phyloP scores from a whole-genome alignment of 2,888 invertebrate species.

The Drosophila cognata region DNA sequence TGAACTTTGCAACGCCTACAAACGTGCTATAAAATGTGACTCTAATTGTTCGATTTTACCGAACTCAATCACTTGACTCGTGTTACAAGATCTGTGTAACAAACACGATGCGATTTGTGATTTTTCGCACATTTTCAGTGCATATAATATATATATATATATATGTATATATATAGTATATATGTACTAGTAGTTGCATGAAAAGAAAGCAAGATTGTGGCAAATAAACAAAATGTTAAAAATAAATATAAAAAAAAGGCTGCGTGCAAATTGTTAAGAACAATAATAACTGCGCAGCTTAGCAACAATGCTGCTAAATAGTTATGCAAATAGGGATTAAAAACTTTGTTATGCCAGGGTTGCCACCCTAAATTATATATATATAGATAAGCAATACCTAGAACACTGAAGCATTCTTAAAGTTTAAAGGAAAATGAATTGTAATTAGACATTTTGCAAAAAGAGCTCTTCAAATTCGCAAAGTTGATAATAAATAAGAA shows the following conservation, averaged over 20 bases:
- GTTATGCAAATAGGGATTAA: slow-evolving; percentile 47
- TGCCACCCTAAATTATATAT: neutral
- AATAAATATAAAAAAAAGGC: slow-evolving; percentile 45
- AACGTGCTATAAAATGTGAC: slow-evolving; percentile 55
- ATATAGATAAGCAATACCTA: neutral
- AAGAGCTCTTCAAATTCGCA: neutral
- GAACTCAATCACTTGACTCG: slow-evolving; percentile 64
- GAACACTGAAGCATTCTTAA: neutral
- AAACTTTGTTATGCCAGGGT: slow-evolving; percentile 22
- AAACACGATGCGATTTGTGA: slow-evolving; percentile 1
- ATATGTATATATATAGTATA: neutral
- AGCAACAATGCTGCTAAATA: slow-evolving; percentile 50
- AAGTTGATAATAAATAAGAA: neutral
- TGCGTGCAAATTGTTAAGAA: slow-evolving; percentile 71
- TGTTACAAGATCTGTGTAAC: slow-evolving; percentile 30
- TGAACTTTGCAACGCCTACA: slow-evolving; percentile 51
- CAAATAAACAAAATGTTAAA: slow-evolving; percentile 53
- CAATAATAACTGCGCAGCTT: slow-evolving; percentile 46
- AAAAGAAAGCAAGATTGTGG: slow-evolving; percentile 35
- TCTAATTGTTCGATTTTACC: slow-evolving; percentile 49
- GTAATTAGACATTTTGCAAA: neutral
- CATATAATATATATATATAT: slow-evolving; percentile 9
- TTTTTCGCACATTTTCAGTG: slow-evolving; percentile 39
- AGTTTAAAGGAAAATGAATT: neutral
- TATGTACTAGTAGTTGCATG: slow-evolving; percentile 29